A percentile compares a stretch with the other conserved stretches of the same genome.
Conservation (phyloP, 2,888 invertebrate species). For the Acleris literana region DNA sequence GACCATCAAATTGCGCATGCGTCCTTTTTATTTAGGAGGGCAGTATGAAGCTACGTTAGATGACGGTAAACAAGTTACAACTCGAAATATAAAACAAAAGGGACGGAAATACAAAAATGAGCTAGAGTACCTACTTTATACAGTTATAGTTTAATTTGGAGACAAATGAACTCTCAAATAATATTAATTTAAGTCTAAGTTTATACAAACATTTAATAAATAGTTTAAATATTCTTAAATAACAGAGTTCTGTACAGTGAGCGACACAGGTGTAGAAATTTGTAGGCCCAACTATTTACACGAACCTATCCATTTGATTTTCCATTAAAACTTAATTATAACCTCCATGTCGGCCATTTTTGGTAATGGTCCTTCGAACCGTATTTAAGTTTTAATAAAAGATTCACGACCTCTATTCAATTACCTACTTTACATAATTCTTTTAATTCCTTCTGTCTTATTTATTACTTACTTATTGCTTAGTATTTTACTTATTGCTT, state of each 20-base stretch:
- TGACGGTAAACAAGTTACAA: constrained; percentile 20
- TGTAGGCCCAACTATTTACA: constrained; percentile 72
- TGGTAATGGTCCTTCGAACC: constrained; percentile 24
- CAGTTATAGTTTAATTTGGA: constrained; percentile 11
- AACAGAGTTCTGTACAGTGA: constrained; percentile 56
- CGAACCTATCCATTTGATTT: constrained; percentile 51
- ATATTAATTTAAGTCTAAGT: constrained; percentile 25
- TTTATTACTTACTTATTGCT: no score
- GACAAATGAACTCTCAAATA: constrained; percentile 19
- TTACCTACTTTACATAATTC: constrained; percentile 27
- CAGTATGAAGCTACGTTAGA: background rate
- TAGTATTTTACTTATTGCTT: constrained; percentile 11
- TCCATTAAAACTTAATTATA: constrained; percentile 40
- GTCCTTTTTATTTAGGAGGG: no score
- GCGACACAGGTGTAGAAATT: constrained; percentile 77
- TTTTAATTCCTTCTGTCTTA: constrained; percentile 66
- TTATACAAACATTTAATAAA: constrained; percentile 27
- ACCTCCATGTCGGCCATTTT: constrained; percentile 4
- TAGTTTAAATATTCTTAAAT: constrained; percentile 30
- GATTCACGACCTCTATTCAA: constrained; percentile 29
- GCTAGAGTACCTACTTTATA: constrained; percentile 50
- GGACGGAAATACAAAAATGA: constrained; percentile 75
- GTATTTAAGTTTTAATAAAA: constrained; percentile 41
- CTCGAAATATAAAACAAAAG: constrained; percentile 48
- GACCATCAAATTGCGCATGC: no score